phyloP scores from a whole-genome alignment of 2,797 vertebrate species.

The Pogoniulus pusillus region DNA sequence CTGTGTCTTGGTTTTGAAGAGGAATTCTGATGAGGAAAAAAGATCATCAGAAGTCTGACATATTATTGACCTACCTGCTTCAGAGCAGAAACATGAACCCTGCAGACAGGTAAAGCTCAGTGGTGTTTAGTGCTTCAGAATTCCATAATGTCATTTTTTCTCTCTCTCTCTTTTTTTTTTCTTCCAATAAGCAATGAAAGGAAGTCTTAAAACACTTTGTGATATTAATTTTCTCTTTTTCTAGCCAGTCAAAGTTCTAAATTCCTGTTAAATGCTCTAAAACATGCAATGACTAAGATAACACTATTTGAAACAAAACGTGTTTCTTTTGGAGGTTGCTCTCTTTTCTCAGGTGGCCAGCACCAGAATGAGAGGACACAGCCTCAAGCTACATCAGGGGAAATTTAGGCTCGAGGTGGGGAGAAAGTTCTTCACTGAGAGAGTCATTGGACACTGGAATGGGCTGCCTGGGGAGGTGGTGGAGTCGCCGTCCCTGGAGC shows the following conservation, averaged over 20 bases:
- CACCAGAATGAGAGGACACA: too few relatives aligned
- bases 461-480: too few relatives aligned
- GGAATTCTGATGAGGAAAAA: not conserved
- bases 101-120: not conserved
- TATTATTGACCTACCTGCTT: not conserved
- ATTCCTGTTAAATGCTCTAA: not conserved
- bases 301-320: not conserved
- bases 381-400: too few relatives aligned
- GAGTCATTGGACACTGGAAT: too few relatives aligned
- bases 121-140: not conserved
- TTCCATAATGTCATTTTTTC: not conserved
- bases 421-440: too few relatives aligned
- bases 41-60: not conserved
- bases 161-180: not conserved
- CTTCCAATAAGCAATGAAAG: not conserved
- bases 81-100: not conserved
- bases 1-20: not conserved
- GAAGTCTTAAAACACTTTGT: not conserved
- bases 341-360: too few relatives aligned
- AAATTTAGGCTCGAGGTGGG: too few relatives aligned
- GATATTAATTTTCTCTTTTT: not conserved
- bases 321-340: not conserved
- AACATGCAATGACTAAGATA: not conserved
- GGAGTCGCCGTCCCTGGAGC: too few relatives aligned
- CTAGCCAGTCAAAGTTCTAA: not conserved